Evolutionary conservation across 2,113 vertebrate species (phyloP).

Genomic region (Poeciliopsis prolifica): DNA sequence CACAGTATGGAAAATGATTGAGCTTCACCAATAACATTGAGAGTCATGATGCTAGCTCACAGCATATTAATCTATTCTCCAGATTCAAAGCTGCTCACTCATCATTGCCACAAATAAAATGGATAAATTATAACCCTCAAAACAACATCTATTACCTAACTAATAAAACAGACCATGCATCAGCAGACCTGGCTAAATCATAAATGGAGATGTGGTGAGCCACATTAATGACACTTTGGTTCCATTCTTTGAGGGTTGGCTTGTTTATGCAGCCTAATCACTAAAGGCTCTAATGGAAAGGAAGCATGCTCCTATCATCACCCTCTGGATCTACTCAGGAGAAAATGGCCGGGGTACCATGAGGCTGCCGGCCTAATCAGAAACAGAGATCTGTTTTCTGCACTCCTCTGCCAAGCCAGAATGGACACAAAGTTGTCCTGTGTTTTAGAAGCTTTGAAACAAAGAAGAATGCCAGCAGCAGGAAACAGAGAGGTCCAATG

Average conservation of each 20-base stretch:
- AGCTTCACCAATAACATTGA: slow-evolving; percentile 46
- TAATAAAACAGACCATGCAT: slow-evolving; percentile 60
- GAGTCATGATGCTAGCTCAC: slow-evolving; percentile 30
- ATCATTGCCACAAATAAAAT: slow-evolving; percentile 72
- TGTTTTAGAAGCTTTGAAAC: slow-evolving; percentile 81
- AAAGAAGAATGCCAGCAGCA: slow-evolving; percentile 72
- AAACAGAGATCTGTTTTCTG: slow-evolving; percentile 69
- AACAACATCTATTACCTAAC: slow-evolving; percentile 59
- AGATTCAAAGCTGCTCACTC: slow-evolving; percentile 66
- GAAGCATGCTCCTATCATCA: slow-evolving; percentile 67
- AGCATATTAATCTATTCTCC: slow-evolving; percentile 55
- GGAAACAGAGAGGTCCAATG: slow-evolving; percentile 62
- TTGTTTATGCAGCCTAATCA: slow-evolving; percentile 61
- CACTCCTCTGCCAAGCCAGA: slow-evolving; percentile 67
- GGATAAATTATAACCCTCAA: slow-evolving; percentile 70
- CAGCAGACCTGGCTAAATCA: slow-evolving; percentile 51
- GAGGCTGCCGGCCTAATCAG: slow-evolving; percentile 78
- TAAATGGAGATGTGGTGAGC: slow-evolving; percentile 69
- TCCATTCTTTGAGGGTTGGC: slow-evolving; percentile 57
- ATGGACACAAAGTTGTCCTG: slow-evolving; percentile 85
- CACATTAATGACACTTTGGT: slow-evolving; percentile 63
- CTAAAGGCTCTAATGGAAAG: slow-evolving; percentile 15
- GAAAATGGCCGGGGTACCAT: slow-evolving; percentile 72
- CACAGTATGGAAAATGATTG: slow-evolving; percentile 41
- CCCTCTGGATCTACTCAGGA: slow-evolving; percentile 62